phyloP scores from a whole-genome alignment of 2,797 vertebrate genomes.

The Schizopygopsis pylzovi region DNA sequence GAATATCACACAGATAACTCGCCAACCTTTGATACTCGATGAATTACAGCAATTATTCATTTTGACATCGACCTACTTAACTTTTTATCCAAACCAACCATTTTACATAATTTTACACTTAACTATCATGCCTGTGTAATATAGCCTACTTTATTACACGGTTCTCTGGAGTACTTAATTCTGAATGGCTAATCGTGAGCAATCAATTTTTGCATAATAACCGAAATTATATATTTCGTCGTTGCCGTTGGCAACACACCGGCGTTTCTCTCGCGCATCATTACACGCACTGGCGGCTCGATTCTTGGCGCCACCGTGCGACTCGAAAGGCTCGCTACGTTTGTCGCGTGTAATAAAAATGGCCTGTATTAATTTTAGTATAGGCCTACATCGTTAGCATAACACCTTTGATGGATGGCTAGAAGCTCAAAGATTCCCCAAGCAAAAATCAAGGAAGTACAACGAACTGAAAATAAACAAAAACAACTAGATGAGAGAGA shows the following conservation, averaged over 20 bases:
- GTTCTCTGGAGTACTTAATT: not conserved
- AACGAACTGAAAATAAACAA: not conserved
- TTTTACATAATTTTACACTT: not conserved
- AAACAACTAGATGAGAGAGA: not conserved
- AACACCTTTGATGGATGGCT: not conserved
- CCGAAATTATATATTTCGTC: not conserved
- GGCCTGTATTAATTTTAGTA: not conserved
- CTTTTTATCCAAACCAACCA: not conserved
- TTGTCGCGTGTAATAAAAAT: not conserved
- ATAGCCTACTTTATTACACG: not conserved
- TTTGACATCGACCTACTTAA: conserved; percentile 18
- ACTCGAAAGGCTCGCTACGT: not conserved
- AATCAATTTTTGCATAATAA: not conserved
- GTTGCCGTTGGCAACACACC: not conserved
- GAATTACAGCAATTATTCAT: not conserved
- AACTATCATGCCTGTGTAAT: not conserved
- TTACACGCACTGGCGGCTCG: not conserved
- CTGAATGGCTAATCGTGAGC: not conserved
- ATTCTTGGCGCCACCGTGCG: not conserved
- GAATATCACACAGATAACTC: not conserved
- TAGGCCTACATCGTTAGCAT: not conserved
- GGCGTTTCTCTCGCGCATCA: not conserved
- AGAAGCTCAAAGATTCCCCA: not conserved
- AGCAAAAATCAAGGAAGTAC: not conserved
- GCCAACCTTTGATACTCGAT: not conserved